Conservation (phyloP, 2,888 invertebrate genomes). For the Carcina quercana region DNA sequence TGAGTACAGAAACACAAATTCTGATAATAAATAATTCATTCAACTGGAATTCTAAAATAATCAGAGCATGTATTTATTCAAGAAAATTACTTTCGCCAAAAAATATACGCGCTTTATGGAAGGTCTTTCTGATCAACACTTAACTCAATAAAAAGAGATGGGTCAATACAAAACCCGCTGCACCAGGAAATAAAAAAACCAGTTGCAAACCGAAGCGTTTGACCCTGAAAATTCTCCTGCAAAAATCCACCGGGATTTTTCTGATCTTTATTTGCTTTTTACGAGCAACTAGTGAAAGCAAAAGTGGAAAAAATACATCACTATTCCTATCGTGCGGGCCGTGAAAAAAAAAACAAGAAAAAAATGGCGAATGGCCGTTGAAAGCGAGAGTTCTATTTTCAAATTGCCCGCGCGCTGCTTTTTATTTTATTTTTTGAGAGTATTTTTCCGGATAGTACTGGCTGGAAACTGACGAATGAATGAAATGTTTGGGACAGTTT, state of each 20-base stretch:
- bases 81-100: too few species aligned
- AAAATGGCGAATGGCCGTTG: conserved; percentile 42
- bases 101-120: too few species aligned
- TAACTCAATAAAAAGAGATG: too few species aligned
- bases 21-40: too few species aligned
- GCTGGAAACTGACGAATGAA: conserved; percentile 2
- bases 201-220: too few species aligned
- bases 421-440: conserved; percentile 35
- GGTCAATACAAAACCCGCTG: conserved; percentile 28
- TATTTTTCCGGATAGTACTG: conserved; percentile 2
- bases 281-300: conserved; percentile 61
- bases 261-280: conserved; percentile 68
- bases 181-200: conserved; percentile 42
- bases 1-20: too few species aligned
- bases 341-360: conserved; percentile 50
- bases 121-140: too few species aligned
- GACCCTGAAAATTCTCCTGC: conserved; percentile 45
- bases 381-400: conserved; percentile 67
- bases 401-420: conserved; percentile 45
- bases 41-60: too few species aligned
- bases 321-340: conserved; percentile 64
- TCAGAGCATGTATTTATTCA: too few species aligned
- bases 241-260: conserved; percentile 56
- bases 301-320: conserved; percentile 65
- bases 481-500: too few species aligned